Percentiles rank a stretch among this genome's conserved stretches.
These are phyloP conservation scores for Drosophila maculinotata DNA, from an alignment of 2,888 invertebrate species.

Conservation along the genomic window DNA sequence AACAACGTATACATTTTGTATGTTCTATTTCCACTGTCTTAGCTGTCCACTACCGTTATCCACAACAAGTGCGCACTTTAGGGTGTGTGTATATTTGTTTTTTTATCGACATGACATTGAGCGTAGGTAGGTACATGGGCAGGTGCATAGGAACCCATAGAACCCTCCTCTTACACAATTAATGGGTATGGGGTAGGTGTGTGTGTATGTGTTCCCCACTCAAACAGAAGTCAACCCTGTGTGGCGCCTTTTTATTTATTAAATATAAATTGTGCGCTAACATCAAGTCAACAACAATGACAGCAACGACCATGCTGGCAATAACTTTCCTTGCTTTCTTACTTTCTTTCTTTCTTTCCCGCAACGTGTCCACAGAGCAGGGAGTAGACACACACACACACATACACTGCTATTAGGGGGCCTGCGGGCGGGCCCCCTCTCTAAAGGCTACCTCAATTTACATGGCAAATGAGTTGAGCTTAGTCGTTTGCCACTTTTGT, in stretches of 20 bases:
- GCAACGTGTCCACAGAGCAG: constrained; percentile 41
- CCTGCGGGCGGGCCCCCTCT: not conserved
- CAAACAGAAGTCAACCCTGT: constrained; percentile 3
- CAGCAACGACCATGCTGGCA: constrained; percentile 25
- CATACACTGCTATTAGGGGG: not conserved
- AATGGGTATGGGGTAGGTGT: no score
- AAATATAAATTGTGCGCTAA: constrained; percentile 32
- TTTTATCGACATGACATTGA: constrained; percentile 38
- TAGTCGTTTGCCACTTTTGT: constrained; percentile 23
- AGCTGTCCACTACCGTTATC: not conserved
- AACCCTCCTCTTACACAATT: not conserved
- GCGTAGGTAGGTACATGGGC: no score
- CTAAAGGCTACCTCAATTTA: constrained; percentile 64
- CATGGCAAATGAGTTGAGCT: constrained; percentile 69
- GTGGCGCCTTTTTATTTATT: constrained; percentile 38
- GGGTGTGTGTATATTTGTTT: constrained; percentile 13
- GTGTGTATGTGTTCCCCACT: no score
- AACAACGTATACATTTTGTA: not conserved
- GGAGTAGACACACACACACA: not conserved
- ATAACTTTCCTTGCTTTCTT: constrained; percentile 33
- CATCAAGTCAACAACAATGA: constrained; percentile 6
- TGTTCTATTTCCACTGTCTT: not conserved
- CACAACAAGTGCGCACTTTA: constrained; percentile 36
- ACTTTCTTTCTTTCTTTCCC: no score
- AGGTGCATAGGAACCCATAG: no score